phyloP scores from a whole-genome alignment of 2,113 vertebrate species.

The Spea multiplicata region DNA sequence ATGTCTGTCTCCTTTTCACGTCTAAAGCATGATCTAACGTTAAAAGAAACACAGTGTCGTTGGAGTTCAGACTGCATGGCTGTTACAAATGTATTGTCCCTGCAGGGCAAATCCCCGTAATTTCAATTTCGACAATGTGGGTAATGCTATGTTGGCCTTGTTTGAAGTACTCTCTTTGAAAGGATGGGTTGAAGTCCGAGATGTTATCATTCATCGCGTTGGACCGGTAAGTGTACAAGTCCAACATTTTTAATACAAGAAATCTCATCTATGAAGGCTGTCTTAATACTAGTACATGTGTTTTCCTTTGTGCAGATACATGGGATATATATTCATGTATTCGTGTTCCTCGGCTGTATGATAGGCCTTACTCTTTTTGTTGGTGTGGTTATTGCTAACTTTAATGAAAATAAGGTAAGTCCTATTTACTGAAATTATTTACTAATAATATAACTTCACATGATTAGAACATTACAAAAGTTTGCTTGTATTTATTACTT shows the following conservation, averaged over 20 bases:
- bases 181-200: slow-evolving; percentile 98
- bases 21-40: too few relatives aligned
- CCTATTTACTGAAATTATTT: neutral
- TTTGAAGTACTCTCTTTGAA: slow-evolving; percentile 97
- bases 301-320: slow-evolving; percentile 81
- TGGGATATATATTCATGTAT: slow-evolving; percentile 99
- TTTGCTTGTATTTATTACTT: too few relatives aligned
- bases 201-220: slow-evolving; percentile 97
- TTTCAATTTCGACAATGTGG: slow-evolving; percentile 98
- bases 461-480: too few relatives aligned
- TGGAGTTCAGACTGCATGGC: too few relatives aligned
- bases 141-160: slow-evolving; percentile 94
- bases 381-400: slow-evolving; percentile 97
- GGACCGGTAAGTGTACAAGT: slow-evolving; percentile 79
- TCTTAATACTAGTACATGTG: neutral
- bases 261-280: neutral
- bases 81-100: slow-evolving; percentile 47
- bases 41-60: too few relatives aligned
- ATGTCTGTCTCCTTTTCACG: too few relatives aligned
- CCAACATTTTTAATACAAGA: neutral
- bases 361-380: slow-evolving; percentile 97
- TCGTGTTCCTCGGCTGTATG: slow-evolving; percentile 98
- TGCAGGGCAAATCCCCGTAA: slow-evolving; percentile 97
- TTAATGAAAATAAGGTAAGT: slow-evolving; percentile 98
- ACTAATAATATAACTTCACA: neutral